A percentile compares a stretch with the other conserved stretches of the same genome.
phyloP scores from a whole-genome alignment of 2,113 vertebrate species.

The Anarrhichthys ocellatus region DNA sequence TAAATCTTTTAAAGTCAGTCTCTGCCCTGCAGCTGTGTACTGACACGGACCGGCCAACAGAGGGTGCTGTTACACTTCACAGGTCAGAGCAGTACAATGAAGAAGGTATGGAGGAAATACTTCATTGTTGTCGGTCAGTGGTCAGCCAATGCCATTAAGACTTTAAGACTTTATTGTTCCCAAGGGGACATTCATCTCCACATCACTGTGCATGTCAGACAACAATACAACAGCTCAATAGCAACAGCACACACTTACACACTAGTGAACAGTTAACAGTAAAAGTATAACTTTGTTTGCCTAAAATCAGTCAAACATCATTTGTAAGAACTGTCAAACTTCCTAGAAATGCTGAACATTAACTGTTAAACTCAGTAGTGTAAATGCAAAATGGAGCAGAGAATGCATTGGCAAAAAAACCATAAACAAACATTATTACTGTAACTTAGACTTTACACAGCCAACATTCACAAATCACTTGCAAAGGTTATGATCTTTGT shows the following conservation, averaged over 20 bases:
- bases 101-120: neutral
- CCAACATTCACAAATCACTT: conserved; percentile 18
- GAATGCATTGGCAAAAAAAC: conserved; percentile 13
- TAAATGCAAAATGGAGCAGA: neutral
- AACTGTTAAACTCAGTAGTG: neutral
- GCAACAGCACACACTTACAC: neutral
- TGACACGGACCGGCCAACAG: conserved; percentile 41
- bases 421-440: conserved; percentile 32
- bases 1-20: conserved; percentile 44
- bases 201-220: neutral
- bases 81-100: neutral
- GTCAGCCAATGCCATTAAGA: neutral
- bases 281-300: neutral
- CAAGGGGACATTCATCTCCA: neutral
- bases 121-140: neutral
- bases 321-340: neutral
- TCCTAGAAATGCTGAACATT: no score
- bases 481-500: neutral
- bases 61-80: conserved; percentile 26
- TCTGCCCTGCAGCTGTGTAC: conserved; percentile 47
- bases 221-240: neutral
- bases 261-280: neutral
- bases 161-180: neutral
- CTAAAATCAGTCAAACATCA: neutral
- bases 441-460: neutral